Evolutionary conservation across 2,797 vertebrate species (phyloP).

Genomic region (Sebastes steindachneri): DNA sequence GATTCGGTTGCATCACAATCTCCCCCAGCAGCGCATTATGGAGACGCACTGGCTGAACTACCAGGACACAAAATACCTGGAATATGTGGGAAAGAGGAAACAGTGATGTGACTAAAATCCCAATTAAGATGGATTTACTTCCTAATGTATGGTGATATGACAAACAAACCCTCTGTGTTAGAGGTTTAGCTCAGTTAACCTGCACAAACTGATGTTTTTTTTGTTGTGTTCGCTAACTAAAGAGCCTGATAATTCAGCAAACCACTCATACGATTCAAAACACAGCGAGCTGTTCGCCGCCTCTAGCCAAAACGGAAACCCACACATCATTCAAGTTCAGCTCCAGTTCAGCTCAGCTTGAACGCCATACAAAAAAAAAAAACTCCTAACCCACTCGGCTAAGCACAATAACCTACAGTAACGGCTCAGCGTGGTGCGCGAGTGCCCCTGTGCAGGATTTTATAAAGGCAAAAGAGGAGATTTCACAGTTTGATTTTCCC

Average conservation of each 20-base stretch:
- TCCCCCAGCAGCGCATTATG: conserved; percentile 43
- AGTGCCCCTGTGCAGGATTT: background rate
- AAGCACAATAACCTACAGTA: conserved; percentile 15
- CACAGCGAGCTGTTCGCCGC: conserved; percentile 39
- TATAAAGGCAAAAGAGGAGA: conserved; percentile 15
- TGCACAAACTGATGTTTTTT: background rate
- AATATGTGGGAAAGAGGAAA: conserved; percentile 6
- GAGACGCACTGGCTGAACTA: conserved; percentile 27
- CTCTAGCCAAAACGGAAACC: background rate
- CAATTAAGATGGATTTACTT: background rate
- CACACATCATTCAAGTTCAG: conserved; percentile 18
- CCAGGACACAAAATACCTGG: background rate
- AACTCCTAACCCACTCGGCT: conserved; percentile 12
- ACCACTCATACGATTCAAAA: conserved; percentile 36
- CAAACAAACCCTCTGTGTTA: background rate
- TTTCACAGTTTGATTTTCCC: conserved; percentile 25
- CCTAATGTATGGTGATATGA: background rate
- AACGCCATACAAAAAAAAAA: background rate
- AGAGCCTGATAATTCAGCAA: conserved; percentile 8
- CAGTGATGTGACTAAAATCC: background rate
- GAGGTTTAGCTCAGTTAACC: conserved; percentile 5
- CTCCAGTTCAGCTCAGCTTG: conserved; percentile 20
- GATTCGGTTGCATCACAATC: conserved; percentile 49
- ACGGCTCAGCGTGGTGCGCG: background rate
- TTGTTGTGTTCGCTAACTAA: background rate